phyloP scores from a whole-genome alignment of 2,797 vertebrate genomes.

The Danio choprae region DNA sequence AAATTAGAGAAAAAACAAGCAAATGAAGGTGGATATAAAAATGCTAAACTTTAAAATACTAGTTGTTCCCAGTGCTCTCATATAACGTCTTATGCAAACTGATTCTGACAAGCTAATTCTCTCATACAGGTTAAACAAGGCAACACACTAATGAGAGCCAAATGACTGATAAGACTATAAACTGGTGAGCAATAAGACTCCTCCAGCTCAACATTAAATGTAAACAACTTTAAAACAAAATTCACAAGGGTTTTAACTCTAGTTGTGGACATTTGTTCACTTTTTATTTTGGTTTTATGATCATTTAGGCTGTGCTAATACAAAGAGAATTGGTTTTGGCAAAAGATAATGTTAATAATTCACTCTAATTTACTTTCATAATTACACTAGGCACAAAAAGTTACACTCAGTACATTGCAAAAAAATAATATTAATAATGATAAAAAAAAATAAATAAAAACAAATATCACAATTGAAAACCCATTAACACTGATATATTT shows the following conservation, averaged over 20 bases:
- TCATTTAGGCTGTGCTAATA: too few species aligned
- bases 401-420: too few species aligned
- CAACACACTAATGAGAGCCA: neutral
- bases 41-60: neutral
- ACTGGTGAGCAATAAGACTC: neutral
- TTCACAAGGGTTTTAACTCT: neutral
- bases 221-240: neutral
- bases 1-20: neutral
- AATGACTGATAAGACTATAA: neutral
- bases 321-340: too few species aligned
- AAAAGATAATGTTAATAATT: too few species aligned
- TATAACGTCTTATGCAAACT: slow-evolving; percentile 10
- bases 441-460: too few species aligned
- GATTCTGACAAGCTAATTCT: slow-evolving; percentile 8
- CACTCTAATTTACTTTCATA: too few species aligned
- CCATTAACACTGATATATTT: too few species aligned
- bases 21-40: neutral
- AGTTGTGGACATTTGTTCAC: too few species aligned
- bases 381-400: too few species aligned
- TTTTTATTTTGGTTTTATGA: too few species aligned
- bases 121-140: neutral
- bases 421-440: too few species aligned
- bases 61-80: neutral
- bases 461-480: too few species aligned
- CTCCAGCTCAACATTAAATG: neutral